Evolutionary conservation across 92 coral and sea anemone species (phyloP), one percentile per base, ranked within the genome.

Genomic region (Desmophyllum pertusum): DNA sequence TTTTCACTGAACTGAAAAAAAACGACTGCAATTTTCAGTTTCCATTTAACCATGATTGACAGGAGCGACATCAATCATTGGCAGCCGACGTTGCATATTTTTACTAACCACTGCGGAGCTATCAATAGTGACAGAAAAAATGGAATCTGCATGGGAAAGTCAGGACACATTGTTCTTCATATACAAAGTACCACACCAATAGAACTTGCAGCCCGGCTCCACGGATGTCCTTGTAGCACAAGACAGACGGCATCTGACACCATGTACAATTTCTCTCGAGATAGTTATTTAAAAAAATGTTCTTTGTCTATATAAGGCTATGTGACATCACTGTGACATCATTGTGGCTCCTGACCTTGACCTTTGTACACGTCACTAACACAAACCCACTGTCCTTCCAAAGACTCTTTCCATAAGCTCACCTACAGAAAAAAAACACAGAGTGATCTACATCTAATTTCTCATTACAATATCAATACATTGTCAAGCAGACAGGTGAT

Each of bases 351-450:
- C 75, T 96, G 98, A 14, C 97, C 99, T 77, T 91, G 98, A 23
- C 99, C 99, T 88, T 94, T 96, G 85, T 96, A 90, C 10, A 96
- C 98, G 66, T 96, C 99, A 64, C 95, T 96, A 48, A 96, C 98
- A 89, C 99, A 96, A 67, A 96, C 94, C 99, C 99, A 96, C 77
- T 91, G 95, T 3, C 98, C 99, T 52, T 96, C 99, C 15, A 94
- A 77, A 1, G 99, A 94, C 61, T 96, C 99, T 77, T 95, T 95
- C 99, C 99, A 96, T 83, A 96, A 77, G 83, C 98, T 96, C 30
- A 96, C 99, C 99, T 96, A 75, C 29, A 63, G 45, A 23, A 73
- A 70, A 45, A 40, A 33, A 14, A 48, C n/a, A n/a, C n/a, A n/a
- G n/a, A n/a, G n/a, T n/a, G n/a, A n/a, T n/a, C n/a, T n/a, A n/a